Evolutionary conservation across 2,888 invertebrate genomes (phyloP).

Genomic region (Xestobium rufovillosum): DNA sequence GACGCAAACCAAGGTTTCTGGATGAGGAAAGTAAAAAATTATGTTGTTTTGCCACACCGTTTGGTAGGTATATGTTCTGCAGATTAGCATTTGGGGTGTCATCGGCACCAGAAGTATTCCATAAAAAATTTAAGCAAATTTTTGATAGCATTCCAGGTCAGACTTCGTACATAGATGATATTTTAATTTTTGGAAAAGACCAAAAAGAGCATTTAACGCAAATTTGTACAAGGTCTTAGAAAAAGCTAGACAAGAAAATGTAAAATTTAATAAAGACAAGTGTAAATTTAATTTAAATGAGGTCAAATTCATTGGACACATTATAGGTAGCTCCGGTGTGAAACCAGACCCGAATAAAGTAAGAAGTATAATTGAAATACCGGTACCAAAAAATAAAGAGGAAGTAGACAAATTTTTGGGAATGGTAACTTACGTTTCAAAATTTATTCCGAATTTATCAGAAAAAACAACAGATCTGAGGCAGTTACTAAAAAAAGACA

Average conservation of each 20-base stretch:
- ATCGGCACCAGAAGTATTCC: background rate
- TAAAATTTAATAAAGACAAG: too few species aligned
- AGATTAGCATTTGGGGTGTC: background rate
- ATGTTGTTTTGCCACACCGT: conserved; percentile 2
- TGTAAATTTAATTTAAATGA: background rate
- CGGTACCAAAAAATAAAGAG: conserved; percentile 10
- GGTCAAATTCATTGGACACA: conserved; percentile 8
- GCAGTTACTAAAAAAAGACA: conserved; percentile 11
- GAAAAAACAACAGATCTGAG: conserved; percentile 9
- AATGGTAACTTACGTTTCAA: conserved; percentile 12
- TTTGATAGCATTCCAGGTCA: too few species aligned
- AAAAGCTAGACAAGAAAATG: too few species aligned
- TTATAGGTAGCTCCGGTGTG: background rate
- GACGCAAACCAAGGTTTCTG: too few species aligned
- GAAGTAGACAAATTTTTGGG: conserved; percentile 13
- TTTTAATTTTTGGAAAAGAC: too few species aligned
- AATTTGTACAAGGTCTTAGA: too few species aligned
- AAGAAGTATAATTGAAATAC: conserved; percentile 10
- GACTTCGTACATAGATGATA: too few species aligned
- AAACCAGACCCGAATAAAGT: conserved; percentile 9
- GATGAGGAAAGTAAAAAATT: too few species aligned
- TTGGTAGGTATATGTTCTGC: background rate
- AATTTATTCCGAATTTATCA: conserved; percentile 14
- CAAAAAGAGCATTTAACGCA: too few species aligned
- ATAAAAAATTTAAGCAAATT: too few species aligned